Conservation (phyloP, 1,140 invertebrate genomes). For the Pararge aegeria region DNA sequence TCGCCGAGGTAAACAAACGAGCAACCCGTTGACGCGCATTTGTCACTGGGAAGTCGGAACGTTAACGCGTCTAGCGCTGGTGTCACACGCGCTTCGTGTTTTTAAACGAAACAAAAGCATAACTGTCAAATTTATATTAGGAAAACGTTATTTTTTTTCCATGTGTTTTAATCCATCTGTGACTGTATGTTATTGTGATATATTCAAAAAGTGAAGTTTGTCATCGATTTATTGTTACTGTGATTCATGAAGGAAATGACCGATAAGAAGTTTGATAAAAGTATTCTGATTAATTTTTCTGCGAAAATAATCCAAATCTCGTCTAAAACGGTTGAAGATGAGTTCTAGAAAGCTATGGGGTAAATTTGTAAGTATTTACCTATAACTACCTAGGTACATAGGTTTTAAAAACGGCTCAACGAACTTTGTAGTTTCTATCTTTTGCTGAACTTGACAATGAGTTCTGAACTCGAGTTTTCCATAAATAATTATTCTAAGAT, state of each 20-base stretch:
- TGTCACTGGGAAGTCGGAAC: conserved; percentile 63
- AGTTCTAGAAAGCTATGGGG: not conserved
- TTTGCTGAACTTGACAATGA: no score
- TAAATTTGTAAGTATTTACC: conserved; percentile 10
- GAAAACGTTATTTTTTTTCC: conserved; percentile 10
- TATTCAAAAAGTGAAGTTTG: conserved; percentile 1
- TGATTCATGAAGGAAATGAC: conserved; percentile 31
- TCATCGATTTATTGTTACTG: conserved; percentile 7
- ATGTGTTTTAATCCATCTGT: conserved; percentile 5
- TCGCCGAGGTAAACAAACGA: conserved; percentile 65
- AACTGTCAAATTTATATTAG: conserved; percentile 26
- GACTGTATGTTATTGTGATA: conserved; percentile 17
- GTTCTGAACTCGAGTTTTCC: no score
- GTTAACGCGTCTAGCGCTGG: conserved; percentile 45
- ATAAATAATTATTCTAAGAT: no score
- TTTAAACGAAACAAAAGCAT: not conserved
- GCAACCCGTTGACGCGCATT: conserved; percentile 70
- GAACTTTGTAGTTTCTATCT: no score
- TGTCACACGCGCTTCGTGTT: conserved; percentile 37
- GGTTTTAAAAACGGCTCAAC: no score
- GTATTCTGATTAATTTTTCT: conserved; percentile 3
- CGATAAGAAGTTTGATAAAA: conserved; percentile 18
- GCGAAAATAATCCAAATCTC: not conserved
- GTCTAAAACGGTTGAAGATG: no score
- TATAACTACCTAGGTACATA: no score